Conservation (phyloP, 2,797 vertebrate species). For the Tragelaphus eurycerus region DNA sequence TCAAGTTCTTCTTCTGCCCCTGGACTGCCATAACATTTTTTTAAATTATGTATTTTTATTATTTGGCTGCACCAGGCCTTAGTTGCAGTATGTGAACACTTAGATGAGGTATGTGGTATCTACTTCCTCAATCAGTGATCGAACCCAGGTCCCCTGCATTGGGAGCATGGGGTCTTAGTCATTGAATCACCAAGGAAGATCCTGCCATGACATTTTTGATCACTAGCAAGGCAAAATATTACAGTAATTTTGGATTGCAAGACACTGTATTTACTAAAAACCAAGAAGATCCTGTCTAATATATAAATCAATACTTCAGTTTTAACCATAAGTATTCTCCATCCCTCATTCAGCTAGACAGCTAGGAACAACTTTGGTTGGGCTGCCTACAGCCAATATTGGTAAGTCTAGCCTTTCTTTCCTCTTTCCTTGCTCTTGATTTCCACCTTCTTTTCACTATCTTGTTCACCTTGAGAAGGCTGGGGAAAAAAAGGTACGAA, state of each 20-base stretch:
- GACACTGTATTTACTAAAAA: not conserved
- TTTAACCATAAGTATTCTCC: not conserved
- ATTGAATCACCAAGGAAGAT: not conserved
- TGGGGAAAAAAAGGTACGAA: not conserved
- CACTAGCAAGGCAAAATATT: not conserved
- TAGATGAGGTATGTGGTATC: not conserved
- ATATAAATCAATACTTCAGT: not conserved
- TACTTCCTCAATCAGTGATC: not conserved
- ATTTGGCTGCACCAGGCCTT: not conserved
- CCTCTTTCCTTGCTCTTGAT: not conserved
- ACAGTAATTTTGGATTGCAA: not conserved
- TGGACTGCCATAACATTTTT: not conserved
- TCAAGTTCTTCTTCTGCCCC: not conserved
- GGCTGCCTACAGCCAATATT: not conserved
- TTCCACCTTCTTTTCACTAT: not conserved
- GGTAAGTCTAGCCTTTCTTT: not conserved
- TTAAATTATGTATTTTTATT: not conserved
- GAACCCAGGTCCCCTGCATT: not conserved
- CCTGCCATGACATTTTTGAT: not conserved
- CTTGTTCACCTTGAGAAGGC: not conserved
- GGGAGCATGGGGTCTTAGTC: not conserved
- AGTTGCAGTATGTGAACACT: not conserved
- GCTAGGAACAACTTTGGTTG: not conserved
- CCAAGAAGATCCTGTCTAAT: not conserved
- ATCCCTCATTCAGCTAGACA: not conserved